Percentiles rank a stretch among this genome's conserved stretches.
phyloP scores from a whole-genome alignment of 2,888 invertebrate species.

The Gryllus longicercus region DNA sequence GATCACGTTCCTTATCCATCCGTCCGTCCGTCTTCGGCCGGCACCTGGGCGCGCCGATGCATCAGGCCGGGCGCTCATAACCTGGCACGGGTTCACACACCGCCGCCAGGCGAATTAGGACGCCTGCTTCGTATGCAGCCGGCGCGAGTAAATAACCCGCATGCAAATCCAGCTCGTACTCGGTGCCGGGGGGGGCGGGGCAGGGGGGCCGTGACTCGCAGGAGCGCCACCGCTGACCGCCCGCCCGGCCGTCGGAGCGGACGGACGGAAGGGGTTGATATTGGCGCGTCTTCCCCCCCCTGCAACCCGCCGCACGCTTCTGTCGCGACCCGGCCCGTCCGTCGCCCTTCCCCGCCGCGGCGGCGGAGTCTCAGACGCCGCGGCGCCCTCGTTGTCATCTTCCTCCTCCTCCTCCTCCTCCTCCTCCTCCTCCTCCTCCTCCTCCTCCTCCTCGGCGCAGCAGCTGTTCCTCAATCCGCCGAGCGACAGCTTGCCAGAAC shows the following conservation, averaged over 20 bases:
- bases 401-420: too few species aligned
- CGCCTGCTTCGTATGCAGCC: not conserved
- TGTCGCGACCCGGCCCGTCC: not conserved
- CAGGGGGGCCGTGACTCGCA: too few species aligned
- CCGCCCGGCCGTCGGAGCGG: too few species aligned
- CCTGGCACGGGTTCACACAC: not conserved
- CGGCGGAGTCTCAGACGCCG: too few species aligned
- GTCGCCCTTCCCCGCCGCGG: too few species aligned
- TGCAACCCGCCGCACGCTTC: not conserved
- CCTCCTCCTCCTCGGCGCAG: not conserved
- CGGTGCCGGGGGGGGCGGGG: not conserved
- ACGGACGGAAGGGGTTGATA: not conserved
- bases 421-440: not conserved
- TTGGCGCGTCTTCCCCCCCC: not conserved
- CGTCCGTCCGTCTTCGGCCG: not conserved
- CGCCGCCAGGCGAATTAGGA: not conserved
- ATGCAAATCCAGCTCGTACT: not conserved
- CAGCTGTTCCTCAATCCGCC: conserved; percentile 5
- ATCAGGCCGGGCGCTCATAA: not conserved
- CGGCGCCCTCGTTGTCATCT: not conserved
- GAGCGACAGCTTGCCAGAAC: not conserved
- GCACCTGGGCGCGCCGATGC: not conserved
- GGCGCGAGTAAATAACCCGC: not conserved
- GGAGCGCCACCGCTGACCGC: too few species aligned
- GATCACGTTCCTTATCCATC: too few species aligned